Base-by-base conservation (phyloP, 2,113 vertebrate genomes). In the Cyprinodon brontotheroides region DNA sequence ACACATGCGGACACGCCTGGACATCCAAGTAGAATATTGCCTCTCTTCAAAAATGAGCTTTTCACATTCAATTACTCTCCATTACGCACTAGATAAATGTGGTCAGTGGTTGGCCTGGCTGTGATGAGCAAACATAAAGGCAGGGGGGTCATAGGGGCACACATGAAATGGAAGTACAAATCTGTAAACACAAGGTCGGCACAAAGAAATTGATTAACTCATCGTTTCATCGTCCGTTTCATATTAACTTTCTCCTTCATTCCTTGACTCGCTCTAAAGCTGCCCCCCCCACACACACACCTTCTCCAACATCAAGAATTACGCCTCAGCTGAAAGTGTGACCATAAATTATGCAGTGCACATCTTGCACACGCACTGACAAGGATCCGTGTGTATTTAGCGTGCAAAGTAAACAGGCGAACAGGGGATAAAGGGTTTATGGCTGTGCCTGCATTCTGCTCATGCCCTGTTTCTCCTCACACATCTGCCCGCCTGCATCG, bases 31-130 rank as follows among this genome's bases (percentile, higher is more conserved):
- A 81, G 74, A 90, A 87, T 91, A 75, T 81, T 72, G 48, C 74
- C 75, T 86, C 74, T 72, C 75, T 82, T 90, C 80, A 88, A 91
- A 91, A 90, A 93, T 81, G 65, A 87, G 86, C 81, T 83, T 89
- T 91, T 90, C 82, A 91, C 90, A 87, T 90, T 91, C 86, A 92
- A 91, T 92, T 91, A 91, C 86, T 85, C 82, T 79, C 83, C 74
- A 72, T 89, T 89, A 80, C 70, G 77, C 7, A 8, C 61, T 67
- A 70, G 77, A 89, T 87, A 86, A 86, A 87, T 78, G 83, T 72
- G 79, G 72, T 83, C 85, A 62, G 74, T 60, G 63, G 69, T 86
- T 65, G 76, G 78, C 86, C 78, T 65, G 40, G 74, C 79, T 75
- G 75, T 69, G 80, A 78, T 83, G 80, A 68, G 75, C 78, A 81